Percentiles rank a stretch among this genome's conserved stretches.
phyloP scores from a whole-genome alignment of 2,888 invertebrate genomes.

The Germaria angustata region DNA sequence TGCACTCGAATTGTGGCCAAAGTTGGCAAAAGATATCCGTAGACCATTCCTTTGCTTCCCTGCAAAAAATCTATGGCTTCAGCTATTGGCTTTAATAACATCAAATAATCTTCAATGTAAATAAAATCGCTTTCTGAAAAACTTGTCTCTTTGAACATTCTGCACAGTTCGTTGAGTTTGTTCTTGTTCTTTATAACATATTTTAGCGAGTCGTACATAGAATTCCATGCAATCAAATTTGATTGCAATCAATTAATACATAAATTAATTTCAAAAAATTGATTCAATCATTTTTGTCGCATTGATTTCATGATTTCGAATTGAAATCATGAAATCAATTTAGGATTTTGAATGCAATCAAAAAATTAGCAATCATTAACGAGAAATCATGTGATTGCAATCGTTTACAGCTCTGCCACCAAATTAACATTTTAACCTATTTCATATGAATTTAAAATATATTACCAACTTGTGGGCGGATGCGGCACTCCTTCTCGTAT shows the following conservation, averaged over 20 bases:
- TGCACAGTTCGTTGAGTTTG: background rate
- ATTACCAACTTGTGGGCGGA: too few species aligned
- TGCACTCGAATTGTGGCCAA: background rate
- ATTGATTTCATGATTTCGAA: too few species aligned
- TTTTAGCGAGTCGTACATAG: background rate
- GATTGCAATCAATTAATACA: conserved; percentile 13
- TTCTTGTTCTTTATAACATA: background rate
- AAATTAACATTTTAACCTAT: too few species aligned
- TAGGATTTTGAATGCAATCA: too few species aligned
- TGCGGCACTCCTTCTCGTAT: too few species aligned
- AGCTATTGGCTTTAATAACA: background rate
- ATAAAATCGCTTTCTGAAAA: background rate
- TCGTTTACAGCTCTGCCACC: too few species aligned
- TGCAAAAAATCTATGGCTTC: background rate
- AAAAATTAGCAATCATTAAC: too few species aligned
- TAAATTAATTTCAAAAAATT: background rate
- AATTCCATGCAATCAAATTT: background rate
- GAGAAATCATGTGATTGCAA: too few species aligned
- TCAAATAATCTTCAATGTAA: background rate
- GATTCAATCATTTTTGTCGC: too few species aligned
- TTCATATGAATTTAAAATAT: too few species aligned
- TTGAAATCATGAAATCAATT: too few species aligned
- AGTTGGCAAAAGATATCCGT: background rate
- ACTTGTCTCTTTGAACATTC: background rate
- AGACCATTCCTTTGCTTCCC: background rate